Evolutionary conservation across 1,140 invertebrate genomes (phyloP), one percentile per base, ranked within the genome.

Genomic region (Drosophila lini): DNA sequence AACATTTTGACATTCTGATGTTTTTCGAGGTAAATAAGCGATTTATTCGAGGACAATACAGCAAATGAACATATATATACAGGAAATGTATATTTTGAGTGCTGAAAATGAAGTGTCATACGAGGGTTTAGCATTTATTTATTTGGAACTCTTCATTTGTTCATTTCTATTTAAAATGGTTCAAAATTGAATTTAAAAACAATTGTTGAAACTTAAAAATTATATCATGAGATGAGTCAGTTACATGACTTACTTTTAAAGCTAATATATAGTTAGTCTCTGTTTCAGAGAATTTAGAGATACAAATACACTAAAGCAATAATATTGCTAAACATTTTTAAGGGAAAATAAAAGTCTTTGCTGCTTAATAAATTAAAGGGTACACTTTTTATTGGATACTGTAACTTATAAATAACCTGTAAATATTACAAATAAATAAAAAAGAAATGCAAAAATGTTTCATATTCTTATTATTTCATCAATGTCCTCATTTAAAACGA

Each of bases 1-100:
- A 68, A 50, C 67, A 70, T 40, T 34, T 34, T 69, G 28, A 69
- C 64, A 57, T 63, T 40, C 15, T 8, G 15, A 42, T 68, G 41
- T 68, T 68, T 68, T 31, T 7, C 28, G 31, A 19, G 16, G 22
- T 53, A 69, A 70, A 69, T 47, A 69, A 40, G 34, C 19, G 40
- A 38, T 47, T 70, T 69, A 56, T 40, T 38, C 10, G 40, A 32
- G 25, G 44, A 28, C 16, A 40, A 19, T n/a, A 50, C 19, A 10
- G 34, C 8, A 55, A 55, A 38, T 55, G 34, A 22, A 55, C 34
- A 50, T 25, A 15, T 31, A 50, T 25, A 58, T 59, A 38, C 11
- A 8, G 32, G 22, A 41, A 44, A 44, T 31, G 2, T 15, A 38
- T 63, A 19, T 28, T 6, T 11, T n/a, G 19, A 8, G n/a, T 6